Percentiles rank a stretch among this genome's conserved stretches.
phyloP scores from a whole-genome alignment of 2,888 invertebrate species.

The Dione vanillae region DNA sequence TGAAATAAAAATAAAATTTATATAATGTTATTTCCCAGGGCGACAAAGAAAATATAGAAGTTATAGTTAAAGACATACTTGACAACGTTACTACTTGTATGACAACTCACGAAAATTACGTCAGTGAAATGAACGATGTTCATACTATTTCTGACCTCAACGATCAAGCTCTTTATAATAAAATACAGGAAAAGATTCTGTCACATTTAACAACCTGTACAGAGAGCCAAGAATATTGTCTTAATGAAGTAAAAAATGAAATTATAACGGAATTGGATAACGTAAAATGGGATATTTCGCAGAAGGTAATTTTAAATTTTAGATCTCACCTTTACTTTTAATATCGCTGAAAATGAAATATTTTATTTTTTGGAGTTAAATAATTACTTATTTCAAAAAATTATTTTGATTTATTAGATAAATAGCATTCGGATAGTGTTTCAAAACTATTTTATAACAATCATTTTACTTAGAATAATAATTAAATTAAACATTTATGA shows the following conservation, averaged over 20 bases:
- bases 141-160: slow-evolving; percentile 9
- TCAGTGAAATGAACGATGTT: slow-evolving; percentile 40
- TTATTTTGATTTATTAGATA: too few relatives aligned
- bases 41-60: slow-evolving; percentile 52
- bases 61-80: slow-evolving; percentile 52
- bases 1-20: too few relatives aligned
- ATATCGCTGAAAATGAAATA: too few relatives aligned
- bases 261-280: slow-evolving; percentile 53
- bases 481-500: background rate
- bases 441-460: too few relatives aligned
- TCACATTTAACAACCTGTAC: slow-evolving; percentile 14
- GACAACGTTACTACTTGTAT: slow-evolving; percentile 54
- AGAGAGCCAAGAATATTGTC: slow-evolving; percentile 24
- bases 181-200: slow-evolving; percentile 21
- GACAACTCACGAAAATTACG: slow-evolving; percentile 49
- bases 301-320: slow-evolving; percentile 48
- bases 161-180: slow-evolving; percentile 19
- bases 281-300: slow-evolving; percentile 52
- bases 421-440: too few relatives aligned
- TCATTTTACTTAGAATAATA: background rate
- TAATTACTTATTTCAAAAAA: too few relatives aligned
- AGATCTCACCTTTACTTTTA: too few relatives aligned
- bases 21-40: slow-evolving; percentile 51
- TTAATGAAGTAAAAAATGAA: slow-evolving; percentile 52
- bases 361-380: too few relatives aligned